phyloP scores from a whole-genome alignment of 2,888 invertebrate genomes.

The Euclidia mi region DNA sequence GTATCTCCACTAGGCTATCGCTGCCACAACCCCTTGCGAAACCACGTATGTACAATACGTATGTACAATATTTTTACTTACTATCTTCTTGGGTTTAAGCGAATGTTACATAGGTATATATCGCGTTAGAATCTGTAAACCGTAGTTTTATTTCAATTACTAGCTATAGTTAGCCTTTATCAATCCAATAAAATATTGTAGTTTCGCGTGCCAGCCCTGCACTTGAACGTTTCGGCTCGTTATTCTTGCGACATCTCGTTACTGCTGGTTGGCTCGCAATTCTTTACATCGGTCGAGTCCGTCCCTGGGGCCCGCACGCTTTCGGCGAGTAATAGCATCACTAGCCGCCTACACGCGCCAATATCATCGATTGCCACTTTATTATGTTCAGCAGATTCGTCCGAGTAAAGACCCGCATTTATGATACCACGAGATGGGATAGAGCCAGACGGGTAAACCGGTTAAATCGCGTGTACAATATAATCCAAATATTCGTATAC shows the following conservation, averaged over 20 bases:
- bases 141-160: no score
- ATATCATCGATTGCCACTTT: constrained; percentile 10
- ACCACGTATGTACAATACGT: no score
- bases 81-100: no score
- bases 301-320: background rate
- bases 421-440: constrained; percentile 3
- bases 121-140: no score
- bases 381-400: constrained; percentile 20
- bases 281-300: constrained; percentile 14
- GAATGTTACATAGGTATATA: no score
- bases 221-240: constrained; percentile 16
- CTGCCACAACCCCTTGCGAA: no score
- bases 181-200: background rate
- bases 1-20: no score
- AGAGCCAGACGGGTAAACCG: background rate
- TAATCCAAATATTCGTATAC: constrained; percentile 12
- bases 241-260: constrained; percentile 55
- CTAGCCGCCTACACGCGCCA: constrained; percentile 12
- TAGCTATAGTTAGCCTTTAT: background rate
- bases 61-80: no score
- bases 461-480: constrained; percentile 2
- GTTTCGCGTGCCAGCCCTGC: constrained; percentile 18
- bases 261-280: constrained; percentile 50
- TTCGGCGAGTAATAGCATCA: background rate
- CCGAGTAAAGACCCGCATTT: constrained; percentile 15